These are phyloP conservation scores for Sogatella furcifera DNA, from an alignment of 1,140 invertebrate genomes.

Conservation along the genomic window DNA sequence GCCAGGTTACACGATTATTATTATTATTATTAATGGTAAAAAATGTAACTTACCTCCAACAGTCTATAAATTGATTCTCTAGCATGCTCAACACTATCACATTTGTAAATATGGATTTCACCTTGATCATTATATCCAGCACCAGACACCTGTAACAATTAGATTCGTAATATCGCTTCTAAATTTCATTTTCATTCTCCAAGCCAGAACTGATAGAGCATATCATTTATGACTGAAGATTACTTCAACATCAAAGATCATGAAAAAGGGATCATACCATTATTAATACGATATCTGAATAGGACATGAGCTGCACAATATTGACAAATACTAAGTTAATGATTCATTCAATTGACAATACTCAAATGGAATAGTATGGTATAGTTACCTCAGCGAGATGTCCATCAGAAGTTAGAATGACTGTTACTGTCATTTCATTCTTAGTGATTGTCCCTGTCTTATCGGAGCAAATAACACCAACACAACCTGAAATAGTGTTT, in stretches of 20 bases:
- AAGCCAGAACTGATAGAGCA: too few relatives aligned
- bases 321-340: too few relatives aligned
- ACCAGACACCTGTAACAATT: conserved; percentile 49
- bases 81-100: conserved; percentile 61
- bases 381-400: conserved; percentile 71
- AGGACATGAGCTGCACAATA: too few relatives aligned
- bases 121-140: conserved; percentile 84
- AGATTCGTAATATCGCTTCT: too few relatives aligned
- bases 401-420: conserved; percentile 86
- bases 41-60: conserved; percentile 21
- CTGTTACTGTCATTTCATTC: conserved; percentile 98
- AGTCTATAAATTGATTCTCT: conserved; percentile 52
- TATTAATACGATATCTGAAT: too few relatives aligned
- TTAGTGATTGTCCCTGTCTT: conserved; percentile 98
- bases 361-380: too few relatives aligned
- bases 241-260: too few relatives aligned
- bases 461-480: conserved; percentile 97
- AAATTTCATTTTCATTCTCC: too few relatives aligned
- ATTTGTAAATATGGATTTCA: conserved; percentile 67
- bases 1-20: background rate
- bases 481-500: conserved; percentile 57
- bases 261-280: too few relatives aligned
- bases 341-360: too few relatives aligned
- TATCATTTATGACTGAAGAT: too few relatives aligned
- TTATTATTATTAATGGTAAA: too few relatives aligned